Conservation (phyloP, 2,113 vertebrate species). For the Hyperopisus bebe region DNA sequence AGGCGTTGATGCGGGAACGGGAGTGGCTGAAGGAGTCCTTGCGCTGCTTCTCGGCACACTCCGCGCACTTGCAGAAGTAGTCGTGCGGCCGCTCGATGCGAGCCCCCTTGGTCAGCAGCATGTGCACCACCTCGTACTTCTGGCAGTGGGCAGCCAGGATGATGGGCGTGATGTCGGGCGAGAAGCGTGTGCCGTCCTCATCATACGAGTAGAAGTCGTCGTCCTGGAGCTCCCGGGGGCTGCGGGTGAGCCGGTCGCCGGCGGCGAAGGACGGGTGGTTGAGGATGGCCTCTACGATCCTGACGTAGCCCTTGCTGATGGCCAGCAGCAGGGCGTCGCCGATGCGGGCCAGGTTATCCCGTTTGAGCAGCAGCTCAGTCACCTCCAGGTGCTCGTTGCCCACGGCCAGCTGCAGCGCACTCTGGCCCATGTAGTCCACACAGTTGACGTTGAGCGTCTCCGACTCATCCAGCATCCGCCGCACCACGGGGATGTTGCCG, state of each 20-base stretch:
- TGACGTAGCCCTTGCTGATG: constrained; percentile 78
- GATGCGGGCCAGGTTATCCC: constrained; percentile 73
- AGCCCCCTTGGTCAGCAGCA: constrained; percentile 72
- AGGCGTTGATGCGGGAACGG: constrained; percentile 75
- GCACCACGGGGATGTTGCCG: constrained; percentile 78
- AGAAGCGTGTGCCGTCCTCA: constrained; percentile 77
- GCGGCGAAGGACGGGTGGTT: constrained; percentile 72
- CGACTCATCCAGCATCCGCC: constrained; percentile 76
- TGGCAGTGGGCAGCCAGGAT: constrained; percentile 79
- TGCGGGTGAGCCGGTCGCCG: constrained; percentile 67
- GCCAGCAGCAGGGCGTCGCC: constrained; percentile 75
- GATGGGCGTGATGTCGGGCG: constrained; percentile 74
- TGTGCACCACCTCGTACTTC: constrained; percentile 77
- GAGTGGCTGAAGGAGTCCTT: constrained; percentile 76
- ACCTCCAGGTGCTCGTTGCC: constrained; percentile 94
- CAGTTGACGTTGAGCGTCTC: constrained; percentile 88
- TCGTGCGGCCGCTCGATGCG: constrained; percentile 75
- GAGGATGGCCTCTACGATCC: constrained; percentile 78
- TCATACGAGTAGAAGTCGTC: constrained; percentile 79
- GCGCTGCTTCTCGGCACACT: constrained; percentile 70
- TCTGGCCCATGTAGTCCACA: constrained; percentile 97
- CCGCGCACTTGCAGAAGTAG: constrained; percentile 74
- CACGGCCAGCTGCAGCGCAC: constrained; percentile 85
- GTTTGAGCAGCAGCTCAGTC: constrained; percentile 87
- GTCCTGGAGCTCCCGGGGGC: constrained; percentile 70